These are phyloP conservation scores for Holcopasites calliopsidis DNA, from an alignment of 1,140 invertebrate genomes.

Conservation along the genomic window DNA sequence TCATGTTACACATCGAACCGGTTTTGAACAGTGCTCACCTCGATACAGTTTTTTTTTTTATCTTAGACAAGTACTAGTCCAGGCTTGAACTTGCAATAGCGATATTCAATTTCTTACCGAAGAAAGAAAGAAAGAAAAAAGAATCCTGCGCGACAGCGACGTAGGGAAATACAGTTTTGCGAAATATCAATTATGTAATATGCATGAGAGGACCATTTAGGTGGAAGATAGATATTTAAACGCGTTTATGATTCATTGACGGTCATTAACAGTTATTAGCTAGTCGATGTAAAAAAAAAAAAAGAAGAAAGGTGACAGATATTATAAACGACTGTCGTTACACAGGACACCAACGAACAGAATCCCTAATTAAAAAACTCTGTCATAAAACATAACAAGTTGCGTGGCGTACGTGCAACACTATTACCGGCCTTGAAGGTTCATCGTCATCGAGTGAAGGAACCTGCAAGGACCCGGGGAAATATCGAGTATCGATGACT, in stretches of 20 bases:
- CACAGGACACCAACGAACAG: background rate
- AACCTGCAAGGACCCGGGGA: constrained; percentile 25
- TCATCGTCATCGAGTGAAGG: constrained; percentile 16
- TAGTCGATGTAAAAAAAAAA: constrained; percentile 1
- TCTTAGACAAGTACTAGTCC: background rate
- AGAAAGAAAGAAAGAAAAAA: background rate
- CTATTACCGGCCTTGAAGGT: constrained; percentile 31
- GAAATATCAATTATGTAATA: constrained; percentile 26
- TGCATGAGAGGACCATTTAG: background rate
- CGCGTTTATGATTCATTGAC: background rate
- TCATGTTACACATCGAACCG: constrained; percentile 1
- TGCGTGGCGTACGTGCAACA: background rate
- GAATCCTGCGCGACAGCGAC: background rate
- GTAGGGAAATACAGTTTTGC: background rate
- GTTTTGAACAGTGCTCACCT: constrained; percentile 14
- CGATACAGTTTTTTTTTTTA: constrained; percentile 23
- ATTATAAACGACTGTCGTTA: constrained; percentile 11
- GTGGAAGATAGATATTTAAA: background rate
- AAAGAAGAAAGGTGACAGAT: constrained; percentile 12
- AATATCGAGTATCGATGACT: constrained; percentile 34
- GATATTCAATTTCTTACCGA: background rate
- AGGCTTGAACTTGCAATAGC: background rate
- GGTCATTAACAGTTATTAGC: background rate
- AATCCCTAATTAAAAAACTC: background rate
- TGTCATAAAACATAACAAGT: constrained; percentile 10